Base-by-base conservation (phyloP, 2,888 invertebrate species). In the Thera britannica region DNA sequence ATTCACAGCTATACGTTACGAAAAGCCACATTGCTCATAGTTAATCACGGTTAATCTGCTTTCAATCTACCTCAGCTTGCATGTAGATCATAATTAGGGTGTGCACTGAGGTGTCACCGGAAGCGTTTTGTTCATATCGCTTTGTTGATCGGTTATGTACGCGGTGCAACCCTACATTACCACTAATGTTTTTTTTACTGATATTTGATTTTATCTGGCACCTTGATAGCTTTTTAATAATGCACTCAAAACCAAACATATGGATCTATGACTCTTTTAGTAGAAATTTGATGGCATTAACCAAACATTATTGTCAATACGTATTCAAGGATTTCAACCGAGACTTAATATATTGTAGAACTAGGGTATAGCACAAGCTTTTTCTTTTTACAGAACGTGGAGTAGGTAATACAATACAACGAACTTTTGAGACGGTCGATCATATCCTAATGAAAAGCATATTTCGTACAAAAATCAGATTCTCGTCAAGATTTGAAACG, bases 31-130 rank as follows among this genome's bases (percentile, higher is more conserved):
- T 35, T 81, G 73, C 68, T 71, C 79, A 82, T 82, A 82, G 83
- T 90, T 87, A 88, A 89, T 89, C 89, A 89, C 83, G 82, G 74
- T 76, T 88, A 86, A 92, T 90, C 90, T 85, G 68, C 79, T 78
- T 84, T 85, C 84, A 81, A 91, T 91, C 91, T 89, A 81, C 81
- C 79, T 83, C 80, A 80, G 75, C 78, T 79, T 75, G 75, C 80
- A 80, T 83, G 87, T 90, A 86, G 86, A 89, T 90, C 86, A 88
- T 90, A 90, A 90, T 93, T 91, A 91, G 83, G 83, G 82, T 86
- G 88, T 77, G 86, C 83, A 83, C 79, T 86, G 83, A 85, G 72
- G 79, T 77, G 74, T 76, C 77, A 79, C 89, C 87, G 92, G 92
- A 92, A 92, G 83, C 83, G 81, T 89, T 90, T 90, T 90, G 90